phyloP scores from a whole-genome alignment of 2,113 vertebrate species.

The Tauraco erythrolophus region DNA sequence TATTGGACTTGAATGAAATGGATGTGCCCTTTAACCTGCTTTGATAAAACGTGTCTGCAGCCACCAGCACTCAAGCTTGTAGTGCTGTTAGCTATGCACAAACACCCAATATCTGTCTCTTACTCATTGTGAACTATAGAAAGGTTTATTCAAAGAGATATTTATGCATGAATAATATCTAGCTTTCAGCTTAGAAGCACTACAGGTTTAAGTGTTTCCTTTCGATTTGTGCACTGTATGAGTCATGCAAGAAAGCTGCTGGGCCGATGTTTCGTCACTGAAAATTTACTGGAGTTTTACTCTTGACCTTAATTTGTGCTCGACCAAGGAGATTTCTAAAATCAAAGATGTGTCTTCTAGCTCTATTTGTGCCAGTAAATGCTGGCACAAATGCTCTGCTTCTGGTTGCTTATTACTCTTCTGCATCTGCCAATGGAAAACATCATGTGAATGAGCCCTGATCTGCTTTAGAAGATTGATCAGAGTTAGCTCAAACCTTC shows the following conservation, averaged over 20 bases:
- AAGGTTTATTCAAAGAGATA: not conserved
- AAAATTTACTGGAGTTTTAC: not conserved
- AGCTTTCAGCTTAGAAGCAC: not conserved
- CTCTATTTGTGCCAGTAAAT: not conserved
- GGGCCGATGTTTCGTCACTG: fast-evolving
- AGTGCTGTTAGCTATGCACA: not conserved
- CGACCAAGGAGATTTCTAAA: not conserved
- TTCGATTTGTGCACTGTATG: not conserved
- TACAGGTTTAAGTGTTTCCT: not conserved
- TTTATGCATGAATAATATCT: not conserved
- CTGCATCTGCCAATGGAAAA: not conserved
- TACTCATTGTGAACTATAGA: not conserved
- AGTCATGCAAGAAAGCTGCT: not conserved
- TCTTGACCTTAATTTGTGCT: not conserved
- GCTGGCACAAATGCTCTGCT: not conserved
- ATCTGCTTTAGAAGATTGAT: not conserved
- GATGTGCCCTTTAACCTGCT: not conserved
- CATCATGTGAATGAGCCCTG: not conserved
- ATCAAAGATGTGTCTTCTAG: not conserved
- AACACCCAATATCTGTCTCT: not conserved
- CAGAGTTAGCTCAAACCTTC: not conserved
- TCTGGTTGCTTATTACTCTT: not conserved
- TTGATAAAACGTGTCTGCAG: not conserved
- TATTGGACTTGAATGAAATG: not conserved
- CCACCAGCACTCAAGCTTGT: not conserved